A percentile compares a stretch with the other conserved stretches of the same genome.
phyloP scores from a whole-genome alignment of 2,113 vertebrate species.

The Willisornis vidua region DNA sequence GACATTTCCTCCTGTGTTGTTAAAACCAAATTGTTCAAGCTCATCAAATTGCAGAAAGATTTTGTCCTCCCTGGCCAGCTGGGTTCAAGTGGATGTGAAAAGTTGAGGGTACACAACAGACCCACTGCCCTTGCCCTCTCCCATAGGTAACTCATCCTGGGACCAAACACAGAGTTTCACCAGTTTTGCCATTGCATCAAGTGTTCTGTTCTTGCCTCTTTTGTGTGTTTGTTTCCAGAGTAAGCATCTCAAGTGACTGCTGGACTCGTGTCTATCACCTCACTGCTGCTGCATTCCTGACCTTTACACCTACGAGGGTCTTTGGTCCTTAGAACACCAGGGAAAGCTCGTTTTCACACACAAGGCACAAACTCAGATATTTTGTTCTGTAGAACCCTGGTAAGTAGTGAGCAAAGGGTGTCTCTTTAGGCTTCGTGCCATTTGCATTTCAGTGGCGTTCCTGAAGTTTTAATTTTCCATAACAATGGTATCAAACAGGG shows the following conservation, averaged over 20 bases:
- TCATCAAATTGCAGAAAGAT: neutral
- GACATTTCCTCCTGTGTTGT: neutral
- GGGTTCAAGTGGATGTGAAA: neutral
- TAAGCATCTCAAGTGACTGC: neutral
- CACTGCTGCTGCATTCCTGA: neutral
- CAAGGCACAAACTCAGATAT: slow-evolving; percentile 17
- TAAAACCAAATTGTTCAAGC: neutral
- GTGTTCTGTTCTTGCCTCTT: neutral
- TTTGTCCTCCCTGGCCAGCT: fast-evolving
- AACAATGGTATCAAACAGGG: slow-evolving; percentile 1
- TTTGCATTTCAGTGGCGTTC: slow-evolving; percentile 18
- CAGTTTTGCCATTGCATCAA: neutral
- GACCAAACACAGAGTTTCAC: neutral
- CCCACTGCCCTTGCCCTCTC: neutral
- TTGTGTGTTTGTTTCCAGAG: neutral
- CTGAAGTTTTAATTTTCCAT: slow-evolving; percentile 14
- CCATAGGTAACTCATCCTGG: neutral
- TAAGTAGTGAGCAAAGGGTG: neutral
- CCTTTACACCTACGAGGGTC: neutral
- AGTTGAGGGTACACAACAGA: neutral
- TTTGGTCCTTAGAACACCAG: neutral
- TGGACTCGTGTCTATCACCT: neutral
- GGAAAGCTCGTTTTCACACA: slow-evolving; percentile 3
- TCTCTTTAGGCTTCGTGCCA: neutral
- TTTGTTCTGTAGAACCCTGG: neutral